These are phyloP conservation scores for Xyliphius kryptos DNA, from an alignment of 2,113 vertebrate genomes.

Conservation along the genomic window DNA sequence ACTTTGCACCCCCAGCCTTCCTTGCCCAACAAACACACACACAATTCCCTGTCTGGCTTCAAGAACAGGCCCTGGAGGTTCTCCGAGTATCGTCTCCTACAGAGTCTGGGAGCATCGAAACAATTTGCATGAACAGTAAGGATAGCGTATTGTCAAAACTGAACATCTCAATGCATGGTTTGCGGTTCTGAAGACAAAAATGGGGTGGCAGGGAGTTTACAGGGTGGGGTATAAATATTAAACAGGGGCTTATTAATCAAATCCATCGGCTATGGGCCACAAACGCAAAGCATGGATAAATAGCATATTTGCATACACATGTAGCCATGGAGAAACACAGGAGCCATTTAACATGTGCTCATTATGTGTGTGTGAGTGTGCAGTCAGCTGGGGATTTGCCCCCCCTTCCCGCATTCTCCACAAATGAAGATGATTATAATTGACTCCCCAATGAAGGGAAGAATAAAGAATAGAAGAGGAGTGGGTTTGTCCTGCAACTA, in stretches of 20 bases:
- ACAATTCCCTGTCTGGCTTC: conserved; percentile 20
- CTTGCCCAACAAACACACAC: no score
- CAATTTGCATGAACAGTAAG: conserved; percentile 41
- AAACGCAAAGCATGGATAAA: conserved; percentile 41
- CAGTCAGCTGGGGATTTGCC: conserved; percentile 31
- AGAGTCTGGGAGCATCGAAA: conserved; percentile 50
- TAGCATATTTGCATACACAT: conserved; percentile 44
- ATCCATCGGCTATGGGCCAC: conserved; percentile 39
- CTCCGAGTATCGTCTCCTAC: no score
- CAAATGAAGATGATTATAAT: conserved; percentile 46
- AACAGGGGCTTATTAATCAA: conserved; percentile 45
- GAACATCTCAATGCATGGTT: conserved; percentile 46
- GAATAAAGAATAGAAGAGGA: conserved; percentile 5
- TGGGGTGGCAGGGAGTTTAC: conserved; percentile 11
- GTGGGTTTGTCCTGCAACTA: conserved; percentile 22
- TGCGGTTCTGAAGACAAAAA: conserved; percentile 36
- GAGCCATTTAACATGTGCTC: conserved; percentile 45
- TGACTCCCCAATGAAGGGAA: conserved; percentile 40
- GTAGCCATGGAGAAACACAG: conserved; percentile 28
- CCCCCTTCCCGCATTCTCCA: conserved; percentile 13
- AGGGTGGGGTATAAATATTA: conserved; percentile 46
- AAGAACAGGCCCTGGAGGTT: conserved; percentile 31
- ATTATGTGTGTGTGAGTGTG: conserved; percentile 44
- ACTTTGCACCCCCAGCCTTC: conserved; percentile 10
- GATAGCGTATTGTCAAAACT: conserved; percentile 45